Evolutionary conservation across 2,888 invertebrate species (phyloP), one percentile per base, ranked within the genome.

Genomic region (Drosophila borborema): DNA sequence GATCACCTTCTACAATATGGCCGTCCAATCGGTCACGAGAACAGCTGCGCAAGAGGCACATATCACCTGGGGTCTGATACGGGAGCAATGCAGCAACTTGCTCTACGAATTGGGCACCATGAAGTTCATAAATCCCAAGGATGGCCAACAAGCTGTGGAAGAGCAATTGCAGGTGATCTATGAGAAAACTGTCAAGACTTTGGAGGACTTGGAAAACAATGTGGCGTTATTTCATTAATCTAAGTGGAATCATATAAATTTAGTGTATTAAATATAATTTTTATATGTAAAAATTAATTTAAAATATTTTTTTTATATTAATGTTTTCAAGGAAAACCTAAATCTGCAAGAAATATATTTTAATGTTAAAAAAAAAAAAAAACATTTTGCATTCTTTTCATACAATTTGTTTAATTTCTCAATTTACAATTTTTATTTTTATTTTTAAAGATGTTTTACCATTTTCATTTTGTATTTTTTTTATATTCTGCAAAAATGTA

Each of bases 21-120:
- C 99, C 38, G 95, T 98, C 63, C 98, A 98, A 93, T 97, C 99
- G 2, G 99, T 99, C 0, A 98, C 99, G 94, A 96, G 97, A 68
- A 99, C 99, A 36, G 97, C 99, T 62, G 98, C 98, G 93, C 97
- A 97, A 53, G 99, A 99, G 93, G 98, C 98, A 94, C 99, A 99
- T 94, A 96, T 98, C 91, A 99, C 99, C 64, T 99, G 99, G 99
- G 96, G 96, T 90, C 96, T 97, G 58, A 99, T 99, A 93, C 96
- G 98, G 71, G 99, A 99, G 91, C 96, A 97, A 88, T 97, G 99
- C 97, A 96, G 96, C 89, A 96, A 96, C 91, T 96, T 98, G 85
- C 95, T 99, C 80, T 99, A 99, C 94, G 98, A 99, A 93, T 95
- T 99, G 77, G 98, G 97, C 92, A 97, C 97, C 92, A 99, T 99